These are phyloP conservation scores for Bradypodion ventrale DNA, from an alignment of 2,797 vertebrate genomes.

Conservation along the genomic window DNA sequence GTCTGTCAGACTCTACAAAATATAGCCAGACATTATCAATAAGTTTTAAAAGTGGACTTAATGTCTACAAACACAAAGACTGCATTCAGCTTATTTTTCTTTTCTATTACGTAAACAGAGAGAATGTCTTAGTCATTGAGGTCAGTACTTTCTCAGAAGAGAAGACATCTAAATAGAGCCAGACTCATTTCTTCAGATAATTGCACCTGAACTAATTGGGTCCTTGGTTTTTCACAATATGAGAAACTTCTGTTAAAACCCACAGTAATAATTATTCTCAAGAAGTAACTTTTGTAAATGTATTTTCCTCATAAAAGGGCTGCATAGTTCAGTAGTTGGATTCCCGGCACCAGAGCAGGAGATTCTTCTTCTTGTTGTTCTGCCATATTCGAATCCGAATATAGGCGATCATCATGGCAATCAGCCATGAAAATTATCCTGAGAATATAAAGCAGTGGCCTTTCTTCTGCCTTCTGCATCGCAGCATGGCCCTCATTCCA, in stretches of 20 bases:
- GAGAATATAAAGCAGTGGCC: no score
- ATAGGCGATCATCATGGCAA: no score
- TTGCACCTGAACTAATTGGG: neutral
- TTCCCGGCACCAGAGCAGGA: no score
- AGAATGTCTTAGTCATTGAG: neutral
- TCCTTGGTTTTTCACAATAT: neutral
- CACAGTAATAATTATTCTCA: neutral
- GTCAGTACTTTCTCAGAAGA: slow-evolving; percentile 7
- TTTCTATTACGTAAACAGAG: slow-evolving; percentile 3
- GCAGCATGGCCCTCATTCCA: no score
- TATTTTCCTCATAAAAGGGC: neutral
- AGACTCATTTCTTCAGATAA: slow-evolving; percentile 18
- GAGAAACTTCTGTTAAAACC: neutral
- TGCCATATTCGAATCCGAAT: no score
- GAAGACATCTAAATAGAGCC: slow-evolving; percentile 23
- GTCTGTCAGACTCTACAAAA: neutral
- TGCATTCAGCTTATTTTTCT: slow-evolving; percentile 12
- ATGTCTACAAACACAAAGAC: slow-evolving; percentile 13
- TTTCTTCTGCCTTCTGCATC: no score
- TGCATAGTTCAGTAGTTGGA: no score
- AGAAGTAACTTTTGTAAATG: neutral
- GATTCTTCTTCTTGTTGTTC: no score
- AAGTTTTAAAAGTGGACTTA: slow-evolving; percentile 11
- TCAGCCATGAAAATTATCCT: no score
- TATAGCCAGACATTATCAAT: neutral